Evolutionary conservation across 2,888 invertebrate genomes (phyloP), one percentile per base, ranked within the genome.

Genomic region (Scelioninae gen. 2): DNA sequence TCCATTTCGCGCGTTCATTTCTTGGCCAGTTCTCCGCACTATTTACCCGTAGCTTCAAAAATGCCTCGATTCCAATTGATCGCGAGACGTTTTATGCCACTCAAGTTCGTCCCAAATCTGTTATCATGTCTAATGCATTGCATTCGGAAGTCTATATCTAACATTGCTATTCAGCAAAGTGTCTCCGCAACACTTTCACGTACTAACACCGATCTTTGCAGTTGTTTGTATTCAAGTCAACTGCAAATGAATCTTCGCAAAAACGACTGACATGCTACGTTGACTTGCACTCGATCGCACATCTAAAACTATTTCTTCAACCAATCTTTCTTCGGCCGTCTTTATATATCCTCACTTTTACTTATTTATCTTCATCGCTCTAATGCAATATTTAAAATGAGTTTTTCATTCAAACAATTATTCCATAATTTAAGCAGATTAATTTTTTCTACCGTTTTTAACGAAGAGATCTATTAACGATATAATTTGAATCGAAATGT

Each of bases 81-180:
- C 45, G 53, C 39, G 31, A 69, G 53, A 61, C 58, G 55, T 50
- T 58, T 53, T 46, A 70, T 70, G 63, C 70, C 35, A 37, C 63
- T 70, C 63, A 63, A 70, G 70, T 70, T 37, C 22, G 70, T 57
- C 57, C 63, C 57, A 70, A 70, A 70, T 70, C 63, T 70, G 63
- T 63, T 70, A 57, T 57, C 63, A 43, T 57, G 57, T 50, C 63
- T 70, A 63, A 70, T 63, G 63, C 13, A 63, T 41, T 50, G 48
- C 50, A 31, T 31, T 48, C 11, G n/a, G 10, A 37, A 48, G 55
- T 63, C 70, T 70, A 70, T 46, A 63, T 70, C 63, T 70, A 63
- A 70, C 48, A 57, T 70, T 63, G 57, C 50, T 63, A 70, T 70
- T 70, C 70, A 7, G 28, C 50, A 57, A 57, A 63, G 63, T 70